A percentile compares a stretch with the other conserved stretches of the same genome.
Conservation (phyloP, 1,140 invertebrate species). For the Metaphire vulgaris region DNA sequence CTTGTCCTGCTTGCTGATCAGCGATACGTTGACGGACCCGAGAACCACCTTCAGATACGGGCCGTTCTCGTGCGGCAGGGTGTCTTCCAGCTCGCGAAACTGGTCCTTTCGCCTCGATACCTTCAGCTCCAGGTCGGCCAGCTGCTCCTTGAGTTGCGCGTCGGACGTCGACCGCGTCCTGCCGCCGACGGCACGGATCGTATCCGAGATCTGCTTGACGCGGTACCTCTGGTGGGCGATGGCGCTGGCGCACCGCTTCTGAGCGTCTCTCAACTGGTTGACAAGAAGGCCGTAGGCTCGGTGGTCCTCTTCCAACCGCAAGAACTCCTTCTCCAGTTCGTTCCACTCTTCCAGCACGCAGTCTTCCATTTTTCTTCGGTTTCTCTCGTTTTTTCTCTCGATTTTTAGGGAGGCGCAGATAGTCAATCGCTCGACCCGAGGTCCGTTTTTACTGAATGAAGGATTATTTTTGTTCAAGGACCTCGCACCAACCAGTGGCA, state of each 20-base stretch:
- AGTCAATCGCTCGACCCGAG: too few species aligned
- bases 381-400: too few species aligned
- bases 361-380: slow-evolving; percentile 45
- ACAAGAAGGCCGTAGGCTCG: slow-evolving; percentile 75
- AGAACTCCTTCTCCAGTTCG: slow-evolving; percentile 63
- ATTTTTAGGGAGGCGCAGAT: too few species aligned
- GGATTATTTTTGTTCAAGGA: too few species aligned
- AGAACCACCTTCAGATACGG: slow-evolving; percentile 87
- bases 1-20: slow-evolving; percentile 92
- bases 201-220: slow-evolving; percentile 69
- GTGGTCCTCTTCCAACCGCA: slow-evolving; percentile 49
- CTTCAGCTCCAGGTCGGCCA: slow-evolving; percentile 38
- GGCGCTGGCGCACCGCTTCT: slow-evolving; percentile 79
- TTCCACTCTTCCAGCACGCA: slow-evolving; percentile 69
- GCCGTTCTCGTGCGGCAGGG: slow-evolving; percentile 55
- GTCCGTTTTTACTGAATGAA: too few species aligned
- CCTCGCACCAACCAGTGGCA: too few species aligned
- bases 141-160: slow-evolving; percentile 35
- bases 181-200: too few species aligned
- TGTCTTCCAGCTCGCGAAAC: slow-evolving; percentile 50
- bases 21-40: slow-evolving; percentile 90
- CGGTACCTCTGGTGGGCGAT: slow-evolving; percentile 82
- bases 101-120: slow-evolving; percentile 44
- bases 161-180: slow-evolving; percentile 56
- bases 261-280: slow-evolving; percentile 71